These are phyloP conservation scores for Poecilia gillii DNA, from an alignment of 2,797 vertebrate species.

Conservation along the genomic window DNA sequence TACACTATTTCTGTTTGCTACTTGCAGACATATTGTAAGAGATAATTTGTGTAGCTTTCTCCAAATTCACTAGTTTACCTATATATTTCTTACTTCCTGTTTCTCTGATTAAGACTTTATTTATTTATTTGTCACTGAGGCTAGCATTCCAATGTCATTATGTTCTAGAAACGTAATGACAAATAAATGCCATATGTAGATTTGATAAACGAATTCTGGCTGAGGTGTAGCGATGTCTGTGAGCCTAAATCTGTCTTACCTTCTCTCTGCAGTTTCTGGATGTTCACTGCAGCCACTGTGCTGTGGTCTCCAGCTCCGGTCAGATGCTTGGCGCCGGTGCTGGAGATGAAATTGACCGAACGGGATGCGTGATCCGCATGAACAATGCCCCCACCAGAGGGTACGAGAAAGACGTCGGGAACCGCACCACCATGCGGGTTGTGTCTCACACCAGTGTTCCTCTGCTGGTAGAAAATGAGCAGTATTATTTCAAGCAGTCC, in stretches of 20 bases:
- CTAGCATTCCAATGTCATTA: too few relatives aligned
- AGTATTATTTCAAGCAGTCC: conserved; percentile 85
- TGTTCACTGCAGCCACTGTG: conserved; percentile 83
- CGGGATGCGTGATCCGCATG: conserved; percentile 91
- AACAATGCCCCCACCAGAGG: conserved; percentile 90
- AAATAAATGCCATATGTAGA: too few relatives aligned
- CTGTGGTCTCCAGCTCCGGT: conserved; percentile 93
- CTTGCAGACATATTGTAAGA: not conserved
- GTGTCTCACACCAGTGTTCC: conserved; percentile 94
- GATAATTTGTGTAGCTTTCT: not conserved
- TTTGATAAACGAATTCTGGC: not conserved
- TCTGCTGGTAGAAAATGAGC: conserved; percentile 83
- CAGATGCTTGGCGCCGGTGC: conserved; percentile 87
- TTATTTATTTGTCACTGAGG: too few relatives aligned
- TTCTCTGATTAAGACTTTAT: not conserved
- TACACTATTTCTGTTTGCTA: not conserved
- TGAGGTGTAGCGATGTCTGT: not conserved
- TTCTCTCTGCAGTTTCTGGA: conserved; percentile 63
- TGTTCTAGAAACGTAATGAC: too few relatives aligned
- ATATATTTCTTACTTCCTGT: not conserved
- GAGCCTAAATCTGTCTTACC: not conserved
- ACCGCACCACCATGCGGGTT: conserved; percentile 85
- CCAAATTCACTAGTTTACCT: not conserved
- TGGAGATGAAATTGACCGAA: conserved; percentile 84
- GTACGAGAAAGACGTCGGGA: conserved; percentile 89